Evolutionary conservation across 2,888 invertebrate genomes (phyloP), one percentile per base, ranked within the genome.

Genomic region (Mystacides longicornis): DNA sequence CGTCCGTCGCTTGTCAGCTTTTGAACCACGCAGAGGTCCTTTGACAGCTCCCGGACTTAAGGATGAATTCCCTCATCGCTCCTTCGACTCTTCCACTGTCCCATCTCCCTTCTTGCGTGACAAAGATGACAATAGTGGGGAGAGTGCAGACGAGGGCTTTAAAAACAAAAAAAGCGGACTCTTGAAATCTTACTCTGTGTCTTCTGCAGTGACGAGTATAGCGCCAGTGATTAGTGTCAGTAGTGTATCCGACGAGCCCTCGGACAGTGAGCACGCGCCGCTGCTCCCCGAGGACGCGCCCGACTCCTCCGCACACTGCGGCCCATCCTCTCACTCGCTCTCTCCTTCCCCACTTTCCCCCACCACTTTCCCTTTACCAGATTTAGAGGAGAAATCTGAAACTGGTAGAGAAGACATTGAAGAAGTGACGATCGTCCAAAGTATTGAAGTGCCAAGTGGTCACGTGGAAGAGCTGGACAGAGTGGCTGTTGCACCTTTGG

Each of bases 161-260:
- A 67, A 71, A 67, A 66, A 70, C 66, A 64, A 69, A 55, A 69
- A 66, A 63, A 69, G 67, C 54, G 68, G 69, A 63, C 66, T 73
- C 54, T 68, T 70, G 54, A 73, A 72, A 63, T 70, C 72, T 56
- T 67, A 69, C 64, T 70, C 74, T 52, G 68, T 74, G 55, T 70
- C 69, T 33, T 62, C 62, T 51, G 63, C 61, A 51, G 63, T 67
- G 20, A 68, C 69, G 52, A 64, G 67, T 16, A 72, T 72, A 55
- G 79, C 83, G 19, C 83, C 83, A 31, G 78, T 83, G 57, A 87
- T 86, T 65, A 86, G 85, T 74, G 86, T 86, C 59, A 86, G 85
- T 74, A 83, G 86, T 23, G 86, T 82, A 63, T 80, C 80, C 50
- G 85, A 85, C 64, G 85, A 85, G 54, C 69, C 69, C 49, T 63